Evolutionary conservation across 2,888 invertebrate species (phyloP).

Genomic region (Serripes groenlandicus): DNA sequence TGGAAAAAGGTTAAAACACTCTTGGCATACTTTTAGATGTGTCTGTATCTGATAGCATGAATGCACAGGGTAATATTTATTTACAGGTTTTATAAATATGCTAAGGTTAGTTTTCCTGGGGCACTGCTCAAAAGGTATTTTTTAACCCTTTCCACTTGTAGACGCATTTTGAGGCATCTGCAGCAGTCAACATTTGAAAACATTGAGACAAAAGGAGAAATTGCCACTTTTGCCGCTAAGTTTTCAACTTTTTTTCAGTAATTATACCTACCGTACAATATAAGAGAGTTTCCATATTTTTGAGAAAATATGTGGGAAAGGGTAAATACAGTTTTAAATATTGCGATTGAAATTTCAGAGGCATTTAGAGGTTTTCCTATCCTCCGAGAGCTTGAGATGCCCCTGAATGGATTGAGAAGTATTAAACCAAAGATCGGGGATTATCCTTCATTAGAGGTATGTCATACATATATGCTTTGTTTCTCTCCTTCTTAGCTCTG

Average conservation of each 20-base stretch:
- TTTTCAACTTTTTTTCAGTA: too few species aligned
- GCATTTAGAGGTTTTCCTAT: conserved; percentile 83
- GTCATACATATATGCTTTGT: neutral
- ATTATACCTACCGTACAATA: too few species aligned
- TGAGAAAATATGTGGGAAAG: too few species aligned
- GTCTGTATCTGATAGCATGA: too few species aligned
- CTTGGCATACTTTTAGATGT: too few species aligned
- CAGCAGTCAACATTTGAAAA: neutral
- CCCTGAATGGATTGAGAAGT: conserved; percentile 84
- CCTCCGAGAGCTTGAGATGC: conserved; percentile 83
- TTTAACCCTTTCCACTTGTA: neutral
- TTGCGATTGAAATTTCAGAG: conserved; percentile 82
- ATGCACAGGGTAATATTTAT: too few species aligned
- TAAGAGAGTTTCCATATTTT: too few species aligned
- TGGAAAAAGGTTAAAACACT: too few species aligned
- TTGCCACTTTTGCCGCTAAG: neutral
- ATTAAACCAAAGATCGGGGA: conserved; percentile 79
- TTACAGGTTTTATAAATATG: too few species aligned
- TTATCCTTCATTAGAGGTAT: conserved; percentile 83
- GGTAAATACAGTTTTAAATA: too few species aligned
- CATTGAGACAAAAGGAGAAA: neutral
- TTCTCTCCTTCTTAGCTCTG: too few species aligned
- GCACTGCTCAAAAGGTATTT: neutral
- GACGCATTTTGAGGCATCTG: neutral
- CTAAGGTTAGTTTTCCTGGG: too few species aligned